Percentiles rank a stretch among this genome's conserved stretches.
Evolutionary conservation across 2,888 invertebrate species (phyloP).

Genomic region (Sarcophaga variegata): DNA sequence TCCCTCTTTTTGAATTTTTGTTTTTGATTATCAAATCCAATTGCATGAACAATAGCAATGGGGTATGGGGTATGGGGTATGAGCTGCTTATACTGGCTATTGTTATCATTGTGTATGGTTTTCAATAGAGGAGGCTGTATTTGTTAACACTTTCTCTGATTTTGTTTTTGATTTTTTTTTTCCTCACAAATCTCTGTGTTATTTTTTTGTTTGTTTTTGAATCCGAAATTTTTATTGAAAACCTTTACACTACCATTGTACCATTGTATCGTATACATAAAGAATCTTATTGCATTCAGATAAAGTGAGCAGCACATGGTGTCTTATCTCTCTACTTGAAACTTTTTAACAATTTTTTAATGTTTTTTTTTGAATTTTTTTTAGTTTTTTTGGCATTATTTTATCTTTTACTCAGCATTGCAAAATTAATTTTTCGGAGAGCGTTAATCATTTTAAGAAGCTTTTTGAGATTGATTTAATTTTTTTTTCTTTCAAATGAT

Average conservation of each 20-base stretch:
- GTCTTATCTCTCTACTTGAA: conserved; percentile 26
- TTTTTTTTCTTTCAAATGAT: conserved; percentile 5
- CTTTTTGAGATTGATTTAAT: conserved; percentile 36
- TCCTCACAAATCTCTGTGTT: background rate
- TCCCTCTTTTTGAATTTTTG: background rate
- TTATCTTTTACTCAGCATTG: conserved; percentile 39
- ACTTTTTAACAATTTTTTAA: conserved; percentile 9
- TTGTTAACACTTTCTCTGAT: conserved; percentile 59
- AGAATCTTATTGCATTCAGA: conserved; percentile 29
- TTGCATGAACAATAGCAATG: too few relatives aligned
- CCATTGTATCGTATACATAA: conserved; percentile 1
- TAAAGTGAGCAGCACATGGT: conserved; percentile 48
- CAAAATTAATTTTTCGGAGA: conserved; percentile 39
- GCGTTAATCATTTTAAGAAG: conserved; percentile 31
- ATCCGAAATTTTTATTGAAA: background rate
- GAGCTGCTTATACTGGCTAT: too few relatives aligned
- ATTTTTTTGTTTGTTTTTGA: conserved; percentile 11
- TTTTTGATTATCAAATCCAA: background rate
- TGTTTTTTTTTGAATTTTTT: conserved; percentile 3
- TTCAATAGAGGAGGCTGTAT: conserved; percentile 18
- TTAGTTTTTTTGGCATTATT: background rate
- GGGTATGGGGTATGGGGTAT: too few relatives aligned
- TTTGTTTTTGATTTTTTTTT: background rate
- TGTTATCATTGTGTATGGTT: background rate
- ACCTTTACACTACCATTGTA: too few relatives aligned